Percentiles rank a stretch among this genome's conserved stretches.
These are phyloP conservation scores for Ormyrus rosae DNA, from an alignment of 2,888 invertebrate species.

Conservation along the genomic window DNA sequence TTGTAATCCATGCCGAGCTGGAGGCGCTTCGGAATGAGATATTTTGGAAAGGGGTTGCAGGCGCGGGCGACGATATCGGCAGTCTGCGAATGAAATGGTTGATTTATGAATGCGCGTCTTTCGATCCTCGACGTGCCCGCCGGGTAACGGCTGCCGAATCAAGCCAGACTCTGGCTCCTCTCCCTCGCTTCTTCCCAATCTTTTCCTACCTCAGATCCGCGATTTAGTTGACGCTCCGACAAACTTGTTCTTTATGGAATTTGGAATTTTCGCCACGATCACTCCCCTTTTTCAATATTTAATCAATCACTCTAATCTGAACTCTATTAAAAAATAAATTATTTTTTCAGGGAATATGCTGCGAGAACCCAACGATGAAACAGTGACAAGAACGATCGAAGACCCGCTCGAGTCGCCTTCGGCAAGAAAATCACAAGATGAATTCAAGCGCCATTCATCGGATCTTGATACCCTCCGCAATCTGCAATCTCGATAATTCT, in stretches of 20 bases:
- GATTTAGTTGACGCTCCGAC: slow-evolving; percentile 31
- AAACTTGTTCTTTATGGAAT: slow-evolving; percentile 31
- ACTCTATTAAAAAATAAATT: slow-evolving; percentile 56
- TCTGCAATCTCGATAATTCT: slow-evolving; percentile 68
- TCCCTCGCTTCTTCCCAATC: neutral
- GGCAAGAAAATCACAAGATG: slow-evolving; percentile 66
- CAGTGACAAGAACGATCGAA: slow-evolving; percentile 59
- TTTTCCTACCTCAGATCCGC: slow-evolving; percentile 30
- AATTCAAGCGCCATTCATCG: slow-evolving; percentile 66
- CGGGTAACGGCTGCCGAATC: slow-evolving; percentile 72
- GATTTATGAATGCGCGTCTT: slow-evolving; percentile 65
- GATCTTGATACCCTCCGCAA: slow-evolving; percentile 65
- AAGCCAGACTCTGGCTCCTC: slow-evolving; percentile 48
- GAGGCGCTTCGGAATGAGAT: slow-evolving; percentile 75
- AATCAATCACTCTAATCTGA: slow-evolving; percentile 61
- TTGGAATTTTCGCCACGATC: neutral
- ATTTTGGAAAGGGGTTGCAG: slow-evolving; percentile 71
- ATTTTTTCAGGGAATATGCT: too few relatives aligned
- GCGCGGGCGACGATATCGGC: slow-evolving; percentile 70
- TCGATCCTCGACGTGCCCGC: slow-evolving; percentile 72
- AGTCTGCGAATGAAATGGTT: slow-evolving; percentile 74
- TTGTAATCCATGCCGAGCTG: slow-evolving; percentile 75
- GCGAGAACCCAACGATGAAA: too few relatives aligned
- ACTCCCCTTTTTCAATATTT: neutral
- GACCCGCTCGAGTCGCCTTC: slow-evolving; percentile 65